Evolutionary conservation across 2,797 vertebrate genomes (phyloP).

Genomic region (Sparus aurata): DNA sequence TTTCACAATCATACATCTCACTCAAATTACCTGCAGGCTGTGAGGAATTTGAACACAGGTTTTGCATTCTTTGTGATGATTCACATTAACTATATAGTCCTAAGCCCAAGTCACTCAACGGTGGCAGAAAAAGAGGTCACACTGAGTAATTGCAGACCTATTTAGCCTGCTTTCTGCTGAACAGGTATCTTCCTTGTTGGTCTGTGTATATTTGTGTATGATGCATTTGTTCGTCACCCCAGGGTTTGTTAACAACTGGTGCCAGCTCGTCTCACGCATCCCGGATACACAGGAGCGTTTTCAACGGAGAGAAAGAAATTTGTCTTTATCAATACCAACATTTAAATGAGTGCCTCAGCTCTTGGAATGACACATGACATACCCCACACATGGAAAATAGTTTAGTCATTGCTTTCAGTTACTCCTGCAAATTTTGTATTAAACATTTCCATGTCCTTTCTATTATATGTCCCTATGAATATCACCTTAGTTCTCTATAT

Average conservation of each 20-base stretch:
- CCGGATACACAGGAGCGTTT: neutral
- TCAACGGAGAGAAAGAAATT: slow-evolving; percentile 42
- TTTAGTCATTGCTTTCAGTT: slow-evolving; percentile 1
- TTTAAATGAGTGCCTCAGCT: slow-evolving; percentile 8
- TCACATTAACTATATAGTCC: slow-evolving; percentile 7
- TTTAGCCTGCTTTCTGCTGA: slow-evolving; percentile 2
- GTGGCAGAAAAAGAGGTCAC: slow-evolving; percentile 1
- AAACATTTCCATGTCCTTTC: neutral
- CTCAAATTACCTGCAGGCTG: neutral
- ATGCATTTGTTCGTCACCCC: neutral
- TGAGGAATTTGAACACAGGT: slow-evolving; percentile 14
- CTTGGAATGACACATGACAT: neutral
- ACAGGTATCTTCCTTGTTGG: neutral
- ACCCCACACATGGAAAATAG: neutral
- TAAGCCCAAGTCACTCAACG: neutral
- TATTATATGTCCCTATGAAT: neutral
- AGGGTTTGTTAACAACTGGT: slow-evolving; percentile 36
- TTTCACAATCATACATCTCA: neutral
- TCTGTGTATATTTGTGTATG: neutral
- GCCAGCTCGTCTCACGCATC: slow-evolving; percentile 17
- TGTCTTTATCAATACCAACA: neutral
- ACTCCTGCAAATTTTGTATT: neutral
- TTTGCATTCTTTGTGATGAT: slow-evolving; percentile 11
- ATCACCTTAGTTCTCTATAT: neutral
- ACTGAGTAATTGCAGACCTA: neutral